Conservation (phyloP, 1,140 invertebrate genomes). For the Trichonephila clavipes region DNA sequence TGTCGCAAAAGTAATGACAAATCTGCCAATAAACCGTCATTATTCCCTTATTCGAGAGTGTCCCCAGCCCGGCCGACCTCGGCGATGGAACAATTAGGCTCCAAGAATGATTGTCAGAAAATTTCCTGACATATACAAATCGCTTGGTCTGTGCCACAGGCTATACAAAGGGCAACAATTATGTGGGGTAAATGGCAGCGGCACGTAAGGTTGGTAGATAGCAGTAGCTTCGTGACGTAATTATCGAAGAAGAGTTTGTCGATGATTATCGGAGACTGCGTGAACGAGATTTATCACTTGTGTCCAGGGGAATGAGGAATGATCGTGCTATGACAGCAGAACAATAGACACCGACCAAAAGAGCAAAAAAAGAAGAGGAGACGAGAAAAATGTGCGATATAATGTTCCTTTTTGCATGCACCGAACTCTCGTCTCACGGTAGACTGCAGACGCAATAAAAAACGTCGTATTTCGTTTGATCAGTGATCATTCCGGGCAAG, state of each 20-base stretch:
- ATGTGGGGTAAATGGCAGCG: slow-evolving; percentile 63
- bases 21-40: not conserved
- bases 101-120: slow-evolving; percentile 23
- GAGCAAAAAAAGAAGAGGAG: not conserved
- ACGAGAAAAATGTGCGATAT: slow-evolving; percentile 12
- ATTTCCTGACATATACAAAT: slow-evolving; percentile 66
- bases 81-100: slow-evolving; percentile 37
- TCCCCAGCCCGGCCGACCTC: not conserved
- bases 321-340: not conserved
- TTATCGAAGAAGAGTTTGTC: slow-evolving; percentile 72
- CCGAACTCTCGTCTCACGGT: not conserved
- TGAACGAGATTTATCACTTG: slow-evolving; percentile 66
- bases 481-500: not conserved
- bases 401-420: slow-evolving; percentile 15
- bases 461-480: not conserved
- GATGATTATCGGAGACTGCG: slow-evolving; percentile 62
- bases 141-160: not conserved
- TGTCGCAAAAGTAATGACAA: not conserved
- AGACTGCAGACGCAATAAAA: not conserved
- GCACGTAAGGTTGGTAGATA: slow-evolving; percentile 33
- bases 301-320: slow-evolving; percentile 57
- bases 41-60: not conserved
- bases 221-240: slow-evolving; percentile 69
- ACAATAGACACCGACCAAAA: slow-evolving; percentile 2
- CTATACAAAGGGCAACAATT: slow-evolving; percentile 53